These are phyloP conservation scores for Raphicerus campestris DNA, from an alignment of 2,113 vertebrate species.

Conservation along the genomic window DNA sequence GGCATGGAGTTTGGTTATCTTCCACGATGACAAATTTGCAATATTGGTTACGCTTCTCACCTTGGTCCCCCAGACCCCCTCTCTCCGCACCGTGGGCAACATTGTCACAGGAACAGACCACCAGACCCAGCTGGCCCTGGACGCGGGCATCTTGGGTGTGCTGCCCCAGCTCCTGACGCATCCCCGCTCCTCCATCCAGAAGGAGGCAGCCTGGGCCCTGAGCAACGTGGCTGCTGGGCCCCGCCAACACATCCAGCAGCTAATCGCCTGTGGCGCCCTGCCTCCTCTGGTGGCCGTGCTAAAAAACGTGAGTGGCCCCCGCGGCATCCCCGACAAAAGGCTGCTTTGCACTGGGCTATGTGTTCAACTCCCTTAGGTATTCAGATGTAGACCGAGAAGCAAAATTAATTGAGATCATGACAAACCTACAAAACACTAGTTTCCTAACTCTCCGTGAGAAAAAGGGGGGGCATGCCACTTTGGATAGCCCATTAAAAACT, in stretches of 20 bases:
- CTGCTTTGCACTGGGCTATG: background rate
- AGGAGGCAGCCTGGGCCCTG: conserved; percentile 89
- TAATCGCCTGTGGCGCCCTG: conserved; percentile 85
- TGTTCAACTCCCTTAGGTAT: background rate
- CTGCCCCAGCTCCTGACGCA: conserved; percentile 86
- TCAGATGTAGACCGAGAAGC: background rate
- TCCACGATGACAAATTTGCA: too few species aligned
- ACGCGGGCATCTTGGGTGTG: conserved; percentile 81
- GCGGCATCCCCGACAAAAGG: accelerated
- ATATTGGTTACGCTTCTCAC: background rate
- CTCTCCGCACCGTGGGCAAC: conserved; percentile 90
- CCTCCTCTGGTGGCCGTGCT: conserved; percentile 86
- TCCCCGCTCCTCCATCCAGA: conserved; percentile 83
- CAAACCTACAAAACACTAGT: background rate
- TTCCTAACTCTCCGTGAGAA: background rate
- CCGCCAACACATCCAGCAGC: conserved; percentile 87
- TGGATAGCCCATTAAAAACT: background rate
- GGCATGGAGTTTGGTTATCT: background rate
- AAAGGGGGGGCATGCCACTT: background rate
- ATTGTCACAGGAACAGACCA: conserved; percentile 90
- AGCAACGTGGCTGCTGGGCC: conserved; percentile 94
- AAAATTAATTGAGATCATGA: background rate
- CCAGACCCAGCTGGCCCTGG: conserved; percentile 89
- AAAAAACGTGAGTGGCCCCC: conserved; percentile 77
- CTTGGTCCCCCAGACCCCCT: conserved; percentile 83